Conservation (phyloP, 2,888 invertebrate genomes). For the Matsumyia berberina region DNA sequence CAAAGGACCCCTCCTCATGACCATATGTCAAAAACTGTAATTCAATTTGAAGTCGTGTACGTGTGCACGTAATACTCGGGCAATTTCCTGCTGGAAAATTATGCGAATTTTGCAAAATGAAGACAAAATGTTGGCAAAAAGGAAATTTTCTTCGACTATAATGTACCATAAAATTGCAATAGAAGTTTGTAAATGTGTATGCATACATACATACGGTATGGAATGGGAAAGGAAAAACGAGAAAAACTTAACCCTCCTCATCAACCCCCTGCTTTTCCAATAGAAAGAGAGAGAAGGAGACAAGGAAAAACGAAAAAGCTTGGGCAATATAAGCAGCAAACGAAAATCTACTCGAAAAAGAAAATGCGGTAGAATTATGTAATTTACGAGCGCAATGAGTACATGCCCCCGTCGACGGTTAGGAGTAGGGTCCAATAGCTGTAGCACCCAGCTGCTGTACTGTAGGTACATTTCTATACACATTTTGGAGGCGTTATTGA, state of each 20-base stretch:
- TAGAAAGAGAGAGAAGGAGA: background rate
- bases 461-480: background rate
- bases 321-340: slow-evolving; percentile 11
- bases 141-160: slow-evolving; percentile 31
- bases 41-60: slow-evolving; percentile 63
- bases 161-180: slow-evolving; percentile 59
- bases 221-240: background rate
- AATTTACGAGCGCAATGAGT: slow-evolving; percentile 65
- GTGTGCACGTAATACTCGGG: slow-evolving; percentile 33
- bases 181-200: slow-evolving; percentile 24
- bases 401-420: slow-evolving; percentile 21
- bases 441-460: background rate
- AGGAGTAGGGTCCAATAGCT: background rate
- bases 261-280: slow-evolving; percentile 29
- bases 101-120: slow-evolving; percentile 62
- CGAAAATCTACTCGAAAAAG: slow-evolving; percentile 47
- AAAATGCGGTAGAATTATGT: slow-evolving; percentile 66
- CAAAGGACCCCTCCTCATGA: too few relatives aligned
- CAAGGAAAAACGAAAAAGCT: background rate
- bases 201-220: background rate
- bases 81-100: slow-evolving; percentile 58
- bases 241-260: background rate
- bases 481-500: slow-evolving; percentile 38
- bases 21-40: slow-evolving; percentile 64
- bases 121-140: slow-evolving; percentile 33